These are phyloP conservation scores for Hirtodrosophila duncani DNA, from an alignment of 2,888 invertebrate genomes.

Conservation along the genomic window DNA sequence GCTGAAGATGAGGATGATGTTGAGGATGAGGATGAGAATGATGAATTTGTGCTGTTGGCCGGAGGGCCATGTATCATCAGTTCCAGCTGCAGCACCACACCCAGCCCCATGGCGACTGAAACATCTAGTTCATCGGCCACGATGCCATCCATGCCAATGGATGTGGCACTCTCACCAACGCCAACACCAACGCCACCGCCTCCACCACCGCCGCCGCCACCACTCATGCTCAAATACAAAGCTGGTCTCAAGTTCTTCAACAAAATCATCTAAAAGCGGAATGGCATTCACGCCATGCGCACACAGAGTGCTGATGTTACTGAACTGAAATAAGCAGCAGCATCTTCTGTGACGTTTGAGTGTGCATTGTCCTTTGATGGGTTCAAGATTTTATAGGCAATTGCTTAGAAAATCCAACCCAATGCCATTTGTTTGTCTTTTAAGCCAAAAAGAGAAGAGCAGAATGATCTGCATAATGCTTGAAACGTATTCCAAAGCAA, in stretches of 20 bases:
- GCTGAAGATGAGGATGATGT: too few species aligned
- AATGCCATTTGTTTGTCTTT: too few species aligned
- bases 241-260: slow-evolving; percentile 42
- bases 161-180: slow-evolving; percentile 16
- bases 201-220: slow-evolving; percentile 50
- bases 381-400: too few species aligned
- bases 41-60: slow-evolving; percentile 61
- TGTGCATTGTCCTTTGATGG: too few species aligned
- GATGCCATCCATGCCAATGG: slow-evolving; percentile 50
- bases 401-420: too few species aligned
- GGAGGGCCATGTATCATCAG: slow-evolving; percentile 30
- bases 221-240: slow-evolving; percentile 32
- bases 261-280: slow-evolving; percentile 43
- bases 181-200: slow-evolving; percentile 32
- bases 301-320: too few species aligned
- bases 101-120: slow-evolving; percentile 18
- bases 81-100: slow-evolving; percentile 35
- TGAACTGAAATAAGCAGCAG: too few species aligned
- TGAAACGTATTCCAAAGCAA: too few species aligned
- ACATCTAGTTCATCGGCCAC: slow-evolving; percentile 37
- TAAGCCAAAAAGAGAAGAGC: too few species aligned
- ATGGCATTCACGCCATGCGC: too few species aligned
- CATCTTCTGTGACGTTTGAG: too few species aligned
- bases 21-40: slow-evolving; percentile 35
- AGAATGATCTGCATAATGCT: too few species aligned